A percentile compares a stretch with the other conserved stretches of the same genome.
phyloP scores from a whole-genome alignment of 2,888 invertebrate species.

The Beris chalybata region DNA sequence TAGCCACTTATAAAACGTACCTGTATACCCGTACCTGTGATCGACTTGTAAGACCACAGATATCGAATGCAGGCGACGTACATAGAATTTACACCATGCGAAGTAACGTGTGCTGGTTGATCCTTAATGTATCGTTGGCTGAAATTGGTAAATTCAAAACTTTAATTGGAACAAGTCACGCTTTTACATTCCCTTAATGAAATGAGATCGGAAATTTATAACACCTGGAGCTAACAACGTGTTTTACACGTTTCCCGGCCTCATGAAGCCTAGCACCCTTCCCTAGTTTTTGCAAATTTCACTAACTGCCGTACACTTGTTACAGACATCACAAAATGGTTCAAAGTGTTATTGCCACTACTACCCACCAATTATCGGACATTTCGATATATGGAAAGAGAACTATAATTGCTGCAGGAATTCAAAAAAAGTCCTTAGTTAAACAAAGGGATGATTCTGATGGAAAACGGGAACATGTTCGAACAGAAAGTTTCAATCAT shows the following conservation, averaged over 20 bases:
- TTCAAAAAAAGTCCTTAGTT: no score
- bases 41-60: background rate
- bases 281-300: slow-evolving; percentile 14
- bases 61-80: background rate
- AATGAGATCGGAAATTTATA: slow-evolving; percentile 26
- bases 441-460: no score
- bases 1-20: background rate
- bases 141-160: slow-evolving; percentile 26
- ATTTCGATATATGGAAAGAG: no score
- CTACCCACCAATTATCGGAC: slow-evolving; percentile 14
- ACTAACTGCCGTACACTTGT: slow-evolving; percentile 16
- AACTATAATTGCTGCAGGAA: no score
- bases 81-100: background rate
- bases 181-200: background rate
- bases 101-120: background rate
- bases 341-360: slow-evolving; percentile 8
- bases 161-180: slow-evolving; percentile 29
- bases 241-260: slow-evolving; percentile 20
- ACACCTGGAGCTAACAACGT: slow-evolving; percentile 17
- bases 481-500: no score
- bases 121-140: slow-evolving; percentile 13
- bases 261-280: no score
- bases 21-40: background rate
- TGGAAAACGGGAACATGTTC: no score
- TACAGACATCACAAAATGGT: slow-evolving; percentile 9